Base-by-base conservation (phyloP, 1,140 invertebrate genomes). In the Temnothorax nylanderi region DNA sequence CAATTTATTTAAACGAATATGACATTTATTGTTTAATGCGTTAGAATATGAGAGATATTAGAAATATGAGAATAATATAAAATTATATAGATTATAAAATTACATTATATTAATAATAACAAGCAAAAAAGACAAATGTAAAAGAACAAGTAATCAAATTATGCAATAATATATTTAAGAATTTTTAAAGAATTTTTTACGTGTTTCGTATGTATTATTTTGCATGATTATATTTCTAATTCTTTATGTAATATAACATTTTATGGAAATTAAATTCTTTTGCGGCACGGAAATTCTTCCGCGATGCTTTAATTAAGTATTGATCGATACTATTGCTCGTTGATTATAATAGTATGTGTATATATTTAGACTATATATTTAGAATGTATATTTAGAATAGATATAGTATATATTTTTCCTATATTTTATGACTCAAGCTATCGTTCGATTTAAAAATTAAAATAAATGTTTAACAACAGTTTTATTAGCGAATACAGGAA, bases 381-480 rank as follows among this genome's bases (percentile, higher is more conserved):
- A 77, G 78, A 72, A 18, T 26, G 1, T 44, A 71, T 69, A 62
- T 16, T 64, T 37, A 37, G 16, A 37, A 49, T 51, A 49, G 49
- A n/a, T 34, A 51, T 26, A 60, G 78, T 67, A 16, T 32, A 64
- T 62, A 37, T 41, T 26, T 58, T 4, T 41, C 16, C 11, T 32
- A 60, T 44, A 37, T 11, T 56, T 56, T 56, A 56, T 1, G 41
- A 26, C 71, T 89, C 71, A 77, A 89, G 69, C n/a, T 72, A 56
- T 82, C 84, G 71, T 89, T 89, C 56, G 41, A 82, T 86, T 56
- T n/a, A 72, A 67, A 64, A 51, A 65, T 65, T 51, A 26, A 41
- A 44, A 32, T 47, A 32, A 56, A 21, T 8, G 26, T 49, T 44
- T 51, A 18, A 34, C 11, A 16, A 77, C 62, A 47, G 34, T 62